Conservation (phyloP, 2,888 invertebrate genomes). For the Mesorhabditis sp. region DNA sequence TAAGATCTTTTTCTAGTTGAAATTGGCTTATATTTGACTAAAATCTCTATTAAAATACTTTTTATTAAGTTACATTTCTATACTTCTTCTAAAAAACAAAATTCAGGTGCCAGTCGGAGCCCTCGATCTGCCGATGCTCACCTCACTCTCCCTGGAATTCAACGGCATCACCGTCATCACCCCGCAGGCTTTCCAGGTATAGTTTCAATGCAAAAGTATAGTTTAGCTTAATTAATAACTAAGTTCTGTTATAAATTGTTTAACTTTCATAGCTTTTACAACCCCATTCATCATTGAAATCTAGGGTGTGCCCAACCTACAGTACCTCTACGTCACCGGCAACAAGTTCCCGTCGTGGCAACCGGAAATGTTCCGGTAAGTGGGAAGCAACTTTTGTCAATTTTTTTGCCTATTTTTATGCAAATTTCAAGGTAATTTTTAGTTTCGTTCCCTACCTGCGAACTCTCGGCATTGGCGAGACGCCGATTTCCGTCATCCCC, state of each 20-base stretch:
- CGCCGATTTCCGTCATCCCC: conserved; percentile 56
- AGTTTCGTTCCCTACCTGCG: conserved; percentile 47
- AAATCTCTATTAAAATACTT: conserved; percentile 16
- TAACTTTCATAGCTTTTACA: background rate
- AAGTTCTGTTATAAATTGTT: background rate
- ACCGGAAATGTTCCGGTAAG: conserved; percentile 53
- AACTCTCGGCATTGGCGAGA: conserved; percentile 57
- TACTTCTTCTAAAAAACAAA: conserved; percentile 8
- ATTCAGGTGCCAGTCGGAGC: conserved; percentile 53
- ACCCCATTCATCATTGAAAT: background rate
- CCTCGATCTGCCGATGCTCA: conserved; percentile 54
- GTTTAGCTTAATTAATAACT: background rate
- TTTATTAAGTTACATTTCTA: conserved; percentile 9
- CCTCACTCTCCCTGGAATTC: conserved; percentile 58
- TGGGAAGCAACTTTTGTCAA: background rate
- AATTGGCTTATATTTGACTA: background rate
- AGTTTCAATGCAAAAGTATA: background rate
- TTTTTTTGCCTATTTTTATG: conserved; percentile 37
- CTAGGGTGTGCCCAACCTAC: conserved; percentile 47
- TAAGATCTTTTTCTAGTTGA: background rate
- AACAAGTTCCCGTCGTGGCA: conserved; percentile 57
- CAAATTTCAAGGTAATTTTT: background rate
- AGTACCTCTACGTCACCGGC: conserved; percentile 57
- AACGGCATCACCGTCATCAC: conserved; percentile 54
- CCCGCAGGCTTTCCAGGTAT: conserved; percentile 54